Conservation (phyloP, 2,888 invertebrate genomes). For the Stratiomys singularior region DNA sequence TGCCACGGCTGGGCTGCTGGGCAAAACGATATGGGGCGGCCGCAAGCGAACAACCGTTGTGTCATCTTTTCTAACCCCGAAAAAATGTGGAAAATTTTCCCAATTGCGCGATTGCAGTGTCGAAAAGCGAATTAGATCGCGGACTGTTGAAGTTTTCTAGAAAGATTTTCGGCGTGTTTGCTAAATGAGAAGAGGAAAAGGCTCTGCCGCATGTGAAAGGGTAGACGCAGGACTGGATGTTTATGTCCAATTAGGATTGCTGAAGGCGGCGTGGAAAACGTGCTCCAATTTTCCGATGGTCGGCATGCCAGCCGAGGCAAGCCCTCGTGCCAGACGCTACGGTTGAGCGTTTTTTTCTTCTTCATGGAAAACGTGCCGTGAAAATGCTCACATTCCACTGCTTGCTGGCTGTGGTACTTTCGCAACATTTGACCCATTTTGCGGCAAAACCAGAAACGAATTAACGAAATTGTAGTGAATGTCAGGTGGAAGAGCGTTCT, state of each 20-base stretch:
- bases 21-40: not conserved
- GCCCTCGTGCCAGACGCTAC: not conserved
- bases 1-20: not conserved
- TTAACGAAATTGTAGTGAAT: not conserved
- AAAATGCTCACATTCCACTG: not conserved
- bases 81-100: not conserved
- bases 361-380: not conserved
- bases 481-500: not conserved
- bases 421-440: conserved; percentile 7
- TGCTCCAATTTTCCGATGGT: not conserved
- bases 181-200: not conserved
- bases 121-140: not conserved
- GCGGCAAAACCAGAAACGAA: not conserved
- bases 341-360: not conserved
- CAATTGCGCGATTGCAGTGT: not conserved
- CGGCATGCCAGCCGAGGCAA: not conserved
- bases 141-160: no score
- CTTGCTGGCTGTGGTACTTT: not conserved
- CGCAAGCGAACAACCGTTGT: not conserved
- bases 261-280: not conserved
- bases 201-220: not conserved
- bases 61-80: conserved; percentile 5
- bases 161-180: no score
- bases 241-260: not conserved
- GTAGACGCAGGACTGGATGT: not conserved